Conservation (phyloP, 1,140 invertebrate species). For the Drosophila subobscura region DNA sequence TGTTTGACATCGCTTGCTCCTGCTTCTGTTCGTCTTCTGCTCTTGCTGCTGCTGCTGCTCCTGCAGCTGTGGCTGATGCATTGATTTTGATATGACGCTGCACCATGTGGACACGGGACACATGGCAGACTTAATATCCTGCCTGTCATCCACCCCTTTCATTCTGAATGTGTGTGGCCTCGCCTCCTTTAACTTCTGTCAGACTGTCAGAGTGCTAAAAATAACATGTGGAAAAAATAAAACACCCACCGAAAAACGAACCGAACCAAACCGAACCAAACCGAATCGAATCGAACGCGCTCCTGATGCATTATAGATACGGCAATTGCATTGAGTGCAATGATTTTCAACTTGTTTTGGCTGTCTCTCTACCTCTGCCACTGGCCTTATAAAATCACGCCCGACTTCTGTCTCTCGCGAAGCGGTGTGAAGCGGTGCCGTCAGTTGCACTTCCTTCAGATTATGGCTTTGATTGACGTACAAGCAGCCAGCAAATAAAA, state of each 20-base stretch:
- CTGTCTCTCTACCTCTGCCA: slow-evolving; percentile 1
- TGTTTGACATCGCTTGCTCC: slow-evolving; percentile 2
- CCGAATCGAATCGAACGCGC: slow-evolving; percentile 51
- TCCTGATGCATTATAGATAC: slow-evolving; percentile 73
- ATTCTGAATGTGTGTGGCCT: slow-evolving; percentile 8
- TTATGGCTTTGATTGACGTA: slow-evolving; percentile 2
- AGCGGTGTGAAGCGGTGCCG: slow-evolving; percentile 1
- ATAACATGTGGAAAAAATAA: slow-evolving; percentile 63
- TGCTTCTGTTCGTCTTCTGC: background rate
- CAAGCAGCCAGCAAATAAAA: background rate
- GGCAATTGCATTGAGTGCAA: slow-evolving; percentile 73
- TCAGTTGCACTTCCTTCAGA: background rate
- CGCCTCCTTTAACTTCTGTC: slow-evolving; percentile 58
- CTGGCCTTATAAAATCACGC: slow-evolving; percentile 43
- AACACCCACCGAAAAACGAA: slow-evolving; percentile 31
- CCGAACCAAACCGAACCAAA: slow-evolving; percentile 16
- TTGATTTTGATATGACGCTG: slow-evolving; percentile 51
- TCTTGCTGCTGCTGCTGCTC: background rate
- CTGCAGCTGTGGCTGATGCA: slow-evolving; percentile 24
- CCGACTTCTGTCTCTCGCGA: slow-evolving; percentile 15
- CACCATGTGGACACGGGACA: slow-evolving; percentile 24
- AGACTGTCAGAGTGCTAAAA: slow-evolving; percentile 63
- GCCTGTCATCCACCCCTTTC: slow-evolving; percentile 41
- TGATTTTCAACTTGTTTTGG: slow-evolving; percentile 62
- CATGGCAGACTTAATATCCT: slow-evolving; percentile 71